Evolutionary conservation across 2,113 vertebrate genomes (phyloP).

Genomic region (Crotalus horridus): DNA sequence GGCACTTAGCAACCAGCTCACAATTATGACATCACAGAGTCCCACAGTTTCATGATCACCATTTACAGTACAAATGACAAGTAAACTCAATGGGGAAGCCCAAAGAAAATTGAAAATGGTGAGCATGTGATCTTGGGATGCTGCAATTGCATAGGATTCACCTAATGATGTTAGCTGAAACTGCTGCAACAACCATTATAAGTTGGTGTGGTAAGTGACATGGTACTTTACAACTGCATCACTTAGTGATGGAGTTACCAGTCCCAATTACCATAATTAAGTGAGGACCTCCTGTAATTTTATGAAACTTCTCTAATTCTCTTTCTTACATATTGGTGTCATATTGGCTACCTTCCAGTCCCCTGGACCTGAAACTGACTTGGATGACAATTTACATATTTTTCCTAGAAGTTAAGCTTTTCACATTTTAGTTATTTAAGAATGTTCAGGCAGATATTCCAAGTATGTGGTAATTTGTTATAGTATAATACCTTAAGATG

Average conservation of each 20-base stretch:
- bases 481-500: background rate
- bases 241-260: background rate
- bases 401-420: background rate
- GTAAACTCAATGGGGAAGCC: background rate
- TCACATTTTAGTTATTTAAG: background rate
- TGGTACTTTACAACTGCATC: background rate
- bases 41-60: background rate
- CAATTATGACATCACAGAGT: background rate
- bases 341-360: background rate
- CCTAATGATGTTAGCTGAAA: background rate
- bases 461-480: background rate
- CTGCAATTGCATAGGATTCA: background rate
- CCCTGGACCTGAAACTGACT: background rate
- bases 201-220: background rate
- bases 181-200: background rate
- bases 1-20: background rate
- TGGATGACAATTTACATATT: background rate
- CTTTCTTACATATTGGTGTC: background rate
- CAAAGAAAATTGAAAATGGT: background rate
- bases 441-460: background rate
- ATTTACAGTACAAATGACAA: background rate
- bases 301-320: background rate
- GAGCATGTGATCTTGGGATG: background rate
- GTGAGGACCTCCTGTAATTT: background rate
- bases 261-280: background rate